These are phyloP conservation scores for Auanema sp. DNA, from an alignment of 2,888 invertebrate genomes.

Conservation along the genomic window DNA sequence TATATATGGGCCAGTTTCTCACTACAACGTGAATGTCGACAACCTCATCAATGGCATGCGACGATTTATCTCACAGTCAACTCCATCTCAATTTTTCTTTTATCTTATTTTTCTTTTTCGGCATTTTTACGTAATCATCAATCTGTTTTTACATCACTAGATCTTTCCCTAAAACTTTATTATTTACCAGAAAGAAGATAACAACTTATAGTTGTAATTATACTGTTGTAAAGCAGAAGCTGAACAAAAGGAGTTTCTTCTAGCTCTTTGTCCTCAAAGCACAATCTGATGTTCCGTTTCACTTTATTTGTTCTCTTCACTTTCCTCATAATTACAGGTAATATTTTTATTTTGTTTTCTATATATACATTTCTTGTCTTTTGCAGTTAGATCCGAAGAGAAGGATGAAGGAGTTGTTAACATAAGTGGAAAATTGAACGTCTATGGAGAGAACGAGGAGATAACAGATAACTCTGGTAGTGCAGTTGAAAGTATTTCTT, in stretches of 20 bases:
- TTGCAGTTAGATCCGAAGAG: neutral
- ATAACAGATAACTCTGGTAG: neutral
- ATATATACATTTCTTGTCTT: neutral
- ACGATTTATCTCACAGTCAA: too few species aligned
- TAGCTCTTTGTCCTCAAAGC: conserved; percentile 15
- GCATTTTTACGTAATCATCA: too few species aligned
- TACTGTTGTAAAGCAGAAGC: too few species aligned
- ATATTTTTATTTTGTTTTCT: neutral
- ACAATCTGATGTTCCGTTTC: conserved; percentile 15
- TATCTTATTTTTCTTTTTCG: too few species aligned
- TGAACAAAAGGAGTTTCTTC: neutral
- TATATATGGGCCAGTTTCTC: too few species aligned
- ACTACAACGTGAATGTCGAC: too few species aligned
- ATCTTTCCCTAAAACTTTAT: too few species aligned
- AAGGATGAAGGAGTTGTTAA: conserved; percentile 6
- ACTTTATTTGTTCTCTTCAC: conserved; percentile 15
- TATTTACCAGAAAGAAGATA: too few species aligned
- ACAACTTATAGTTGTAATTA: too few species aligned
- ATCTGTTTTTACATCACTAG: too few species aligned
- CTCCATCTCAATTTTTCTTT: too few species aligned
- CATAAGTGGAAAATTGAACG: conserved; percentile 11
- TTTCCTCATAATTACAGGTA: conserved; percentile 10
- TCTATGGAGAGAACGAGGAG: conserved; percentile 7
- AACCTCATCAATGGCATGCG: too few species aligned
- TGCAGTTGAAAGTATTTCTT: conserved; percentile 8